Base-by-base conservation (phyloP, 2,888 invertebrate genomes). In the Cataglyphis cursor region DNA sequence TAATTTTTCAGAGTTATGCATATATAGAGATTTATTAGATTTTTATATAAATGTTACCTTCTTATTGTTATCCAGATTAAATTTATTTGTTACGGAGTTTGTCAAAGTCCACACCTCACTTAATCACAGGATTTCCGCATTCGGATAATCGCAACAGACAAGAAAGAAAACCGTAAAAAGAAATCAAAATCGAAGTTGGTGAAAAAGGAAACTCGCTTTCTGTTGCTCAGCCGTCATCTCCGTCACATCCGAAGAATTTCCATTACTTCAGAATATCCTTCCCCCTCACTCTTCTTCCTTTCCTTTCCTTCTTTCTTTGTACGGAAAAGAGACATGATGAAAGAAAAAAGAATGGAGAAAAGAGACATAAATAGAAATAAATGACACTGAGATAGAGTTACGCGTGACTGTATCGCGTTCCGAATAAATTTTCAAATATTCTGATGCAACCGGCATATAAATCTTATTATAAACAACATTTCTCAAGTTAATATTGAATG, bases 211-310 rank as follows among this genome's bases (percentile, higher is more conserved):
- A n/a, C 51, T 51, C n/a, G n/a, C 51, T n/a, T n/a, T 51, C 51
- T 51, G 51, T 9, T n/a, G 6, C 18, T 18, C 54, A 57, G 18
- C 35, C 72, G 68, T 82, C 82, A 87, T 86, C 81, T 41, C 28
- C 28, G 85, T 81, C n/a, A 84, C 89, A 87, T 87, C 85, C 84
- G 81, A 88, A 87, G 90, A 90, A 88, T 91, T 88, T 91, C 90
- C 88, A 90, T 90, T 87, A 88, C 87, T 28, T 51, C 57, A 28
- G 35, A 72, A 61, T 61, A 54, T 76, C 10, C 31, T 24, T 15
- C 66, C 51, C 10, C 31, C 44, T 74, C 59, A 24, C 76, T 66
- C 64, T 57, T 18, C 15, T 74, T 61, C 9, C 15, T 31, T 73
- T n/a, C 3, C 57, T 28, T 28, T 28, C 12, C 28, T 61, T n/a